Percentiles rank a stretch among this genome's conserved stretches.
These are phyloP conservation scores for Lysandra coridon DNA, from an alignment of 2,888 invertebrate genomes.

Conservation along the genomic window DNA sequence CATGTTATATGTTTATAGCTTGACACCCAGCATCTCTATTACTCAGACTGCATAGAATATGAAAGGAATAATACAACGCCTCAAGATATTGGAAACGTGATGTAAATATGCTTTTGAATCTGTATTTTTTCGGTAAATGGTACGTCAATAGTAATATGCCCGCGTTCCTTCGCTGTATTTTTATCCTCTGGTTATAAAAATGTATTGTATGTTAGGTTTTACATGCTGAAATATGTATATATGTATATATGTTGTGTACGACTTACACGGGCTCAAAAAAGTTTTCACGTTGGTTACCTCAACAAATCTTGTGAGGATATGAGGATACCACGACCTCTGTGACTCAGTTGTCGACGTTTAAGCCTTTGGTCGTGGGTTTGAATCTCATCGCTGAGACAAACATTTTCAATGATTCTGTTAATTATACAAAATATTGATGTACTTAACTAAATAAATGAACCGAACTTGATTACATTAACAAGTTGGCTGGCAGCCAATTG, in stretches of 20 bases:
- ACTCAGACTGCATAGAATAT: slow-evolving; percentile 66
- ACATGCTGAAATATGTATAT: background rate
- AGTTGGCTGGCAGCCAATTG: slow-evolving; percentile 10
- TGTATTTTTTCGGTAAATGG: slow-evolving; percentile 32
- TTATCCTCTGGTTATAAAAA: background rate
- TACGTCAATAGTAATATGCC: slow-evolving; percentile 7
- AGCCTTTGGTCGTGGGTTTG: background rate
- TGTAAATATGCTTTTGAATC: slow-evolving; percentile 50
- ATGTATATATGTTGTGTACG: background rate
- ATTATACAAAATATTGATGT: background rate
- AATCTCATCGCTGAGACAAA: background rate
- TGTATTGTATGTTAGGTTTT: background rate
- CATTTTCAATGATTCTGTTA: background rate
- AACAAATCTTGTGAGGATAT: no score
- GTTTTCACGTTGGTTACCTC: background rate
- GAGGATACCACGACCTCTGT: no score
- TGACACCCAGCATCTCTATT: slow-evolving; percentile 66
- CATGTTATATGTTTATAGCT: slow-evolving; percentile 41
- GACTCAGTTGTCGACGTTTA: no score
- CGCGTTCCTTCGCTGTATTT: background rate
- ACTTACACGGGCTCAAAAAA: background rate
- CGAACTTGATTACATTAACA: background rate
- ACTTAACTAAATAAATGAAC: background rate
- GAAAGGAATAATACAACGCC: slow-evolving; percentile 66
- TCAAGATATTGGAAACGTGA: slow-evolving; percentile 74